phyloP scores from a whole-genome alignment of 2,797 vertebrate genomes.

The Dryobates pubescens region DNA sequence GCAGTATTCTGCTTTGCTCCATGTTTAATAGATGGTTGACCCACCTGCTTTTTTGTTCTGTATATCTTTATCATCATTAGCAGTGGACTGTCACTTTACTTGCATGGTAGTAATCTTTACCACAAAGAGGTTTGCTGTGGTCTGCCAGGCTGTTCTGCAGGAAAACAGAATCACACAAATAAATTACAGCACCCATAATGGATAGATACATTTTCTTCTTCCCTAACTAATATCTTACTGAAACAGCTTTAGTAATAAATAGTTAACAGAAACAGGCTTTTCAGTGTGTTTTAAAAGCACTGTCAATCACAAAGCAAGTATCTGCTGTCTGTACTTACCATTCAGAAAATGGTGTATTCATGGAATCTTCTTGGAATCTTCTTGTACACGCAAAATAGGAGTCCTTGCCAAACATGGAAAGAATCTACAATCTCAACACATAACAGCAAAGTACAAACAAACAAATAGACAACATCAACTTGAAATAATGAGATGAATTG shows the following conservation, averaged over 20 bases:
- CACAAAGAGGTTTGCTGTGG: not conserved
- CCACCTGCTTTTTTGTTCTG: not conserved
- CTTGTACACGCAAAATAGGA: not conserved
- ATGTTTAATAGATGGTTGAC: not conserved
- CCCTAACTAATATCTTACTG: not conserved
- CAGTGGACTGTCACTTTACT: not conserved
- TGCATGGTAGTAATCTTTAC: not conserved
- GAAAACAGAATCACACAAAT: not conserved
- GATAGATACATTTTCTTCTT: not conserved
- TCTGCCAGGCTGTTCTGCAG: not conserved
- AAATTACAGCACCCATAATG: not conserved
- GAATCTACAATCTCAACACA: not conserved
- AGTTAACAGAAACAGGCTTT: not conserved
- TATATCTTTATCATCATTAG: not conserved
- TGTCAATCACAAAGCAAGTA: not conserved
- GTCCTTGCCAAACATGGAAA: not conserved
- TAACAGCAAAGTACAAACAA: not conserved
- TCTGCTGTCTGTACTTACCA: not conserved
- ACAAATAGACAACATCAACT: not conserved
- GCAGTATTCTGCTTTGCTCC: not conserved
- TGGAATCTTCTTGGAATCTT: not conserved
- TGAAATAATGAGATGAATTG: not conserved
- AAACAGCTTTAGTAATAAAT: not conserved
- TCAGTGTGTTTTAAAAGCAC: not conserved
- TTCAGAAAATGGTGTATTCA: not conserved